Base-by-base conservation (phyloP, 2,888 invertebrate species). In the Plutella xylostella region DNA sequence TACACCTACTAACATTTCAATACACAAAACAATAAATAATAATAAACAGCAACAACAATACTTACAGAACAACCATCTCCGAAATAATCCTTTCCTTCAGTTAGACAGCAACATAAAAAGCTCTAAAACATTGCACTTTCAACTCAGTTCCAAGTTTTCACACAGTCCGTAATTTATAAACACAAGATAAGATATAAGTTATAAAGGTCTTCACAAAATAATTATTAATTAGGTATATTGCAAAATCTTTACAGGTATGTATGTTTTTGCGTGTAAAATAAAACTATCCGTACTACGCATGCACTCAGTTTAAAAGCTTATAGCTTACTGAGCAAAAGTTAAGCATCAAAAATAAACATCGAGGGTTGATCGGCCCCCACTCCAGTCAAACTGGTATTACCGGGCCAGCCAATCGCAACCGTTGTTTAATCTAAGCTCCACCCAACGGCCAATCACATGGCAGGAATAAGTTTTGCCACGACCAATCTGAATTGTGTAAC, bases 21-120 rank as follows among this genome's bases (percentile, higher is more conserved):
- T 33, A 2, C 15, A 15, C 6, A 33, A n/a, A 33, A n/a, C 6
- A 33, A 33, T 14, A 33, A 33, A 14, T 33, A 33, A 11, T 3
- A 33, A 33, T 15, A 33, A 33, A 11, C 14, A 22, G 5, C 9
- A 5, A 22, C 2, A 35, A 9, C 18, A 12, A 43, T 65, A 83
- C 82, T 80, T 68, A 83, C 82, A 80, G 72, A 65, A 83, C 75
- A 71, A 83, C 82, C 82, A 83, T 83, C 56, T 80, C 82, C 74
- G 64, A 61, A 61, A 63, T 50, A 56, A 52, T 58, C 48, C 20
- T 33, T 33, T 21, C 21, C 42, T 42, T 42, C 31, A 18, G 14
- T 17, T 25, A 42, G n/a, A n/a, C 17, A 15, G 22, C 19, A 42
- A 17, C 19, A 42, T 15, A 22, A 39, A 39, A 22, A n/a, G 22